phyloP scores from a whole-genome alignment of 2,797 vertebrate species.

The Sparus aurata region DNA sequence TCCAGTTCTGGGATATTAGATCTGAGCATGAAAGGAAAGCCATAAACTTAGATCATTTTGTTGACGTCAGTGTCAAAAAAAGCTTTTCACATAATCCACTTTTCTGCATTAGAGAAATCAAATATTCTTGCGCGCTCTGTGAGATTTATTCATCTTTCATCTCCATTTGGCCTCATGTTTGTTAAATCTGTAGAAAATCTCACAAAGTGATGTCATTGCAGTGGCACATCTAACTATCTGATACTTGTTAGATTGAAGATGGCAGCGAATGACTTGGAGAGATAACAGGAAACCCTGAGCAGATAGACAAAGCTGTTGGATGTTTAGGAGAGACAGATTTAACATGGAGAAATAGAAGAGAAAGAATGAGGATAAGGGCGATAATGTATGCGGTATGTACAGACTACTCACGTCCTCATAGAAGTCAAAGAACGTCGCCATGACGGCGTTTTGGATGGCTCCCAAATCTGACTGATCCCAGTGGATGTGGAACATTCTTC shows the following conservation, averaged over 20 bases:
- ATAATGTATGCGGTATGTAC: neutral
- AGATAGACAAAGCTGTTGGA: neutral
- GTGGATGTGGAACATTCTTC: constrained; percentile 92
- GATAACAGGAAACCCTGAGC: neutral
- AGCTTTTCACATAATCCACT: constrained; percentile 55
- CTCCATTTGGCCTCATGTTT: constrained; percentile 3
- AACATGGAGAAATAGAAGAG: neutral
- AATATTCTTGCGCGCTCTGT: constrained; percentile 35
- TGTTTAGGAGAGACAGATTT: neutral
- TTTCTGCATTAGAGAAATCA: constrained; percentile 48
- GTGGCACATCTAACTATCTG: neutral
- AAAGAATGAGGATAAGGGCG: neutral
- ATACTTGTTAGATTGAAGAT: neutral
- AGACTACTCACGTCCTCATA: constrained; percentile 96
- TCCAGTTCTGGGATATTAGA: constrained; percentile 38
- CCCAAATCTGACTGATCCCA: constrained; percentile 94
- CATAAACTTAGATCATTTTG: constrained; percentile 44
- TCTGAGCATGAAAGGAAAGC: constrained; percentile 29
- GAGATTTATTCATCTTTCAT: constrained; percentile 39
- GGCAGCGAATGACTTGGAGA: constrained; percentile 15
- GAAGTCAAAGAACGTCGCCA: constrained; percentile 97
- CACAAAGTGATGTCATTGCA: constrained; percentile 8
- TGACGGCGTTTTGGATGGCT: constrained; percentile 89
- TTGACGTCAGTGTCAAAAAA: constrained; percentile 35
- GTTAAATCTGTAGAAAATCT: constrained; percentile 17